These are phyloP conservation scores for Teinopalpus imperialis DNA, from an alignment of 2,888 invertebrate genomes.

Conservation along the genomic window DNA sequence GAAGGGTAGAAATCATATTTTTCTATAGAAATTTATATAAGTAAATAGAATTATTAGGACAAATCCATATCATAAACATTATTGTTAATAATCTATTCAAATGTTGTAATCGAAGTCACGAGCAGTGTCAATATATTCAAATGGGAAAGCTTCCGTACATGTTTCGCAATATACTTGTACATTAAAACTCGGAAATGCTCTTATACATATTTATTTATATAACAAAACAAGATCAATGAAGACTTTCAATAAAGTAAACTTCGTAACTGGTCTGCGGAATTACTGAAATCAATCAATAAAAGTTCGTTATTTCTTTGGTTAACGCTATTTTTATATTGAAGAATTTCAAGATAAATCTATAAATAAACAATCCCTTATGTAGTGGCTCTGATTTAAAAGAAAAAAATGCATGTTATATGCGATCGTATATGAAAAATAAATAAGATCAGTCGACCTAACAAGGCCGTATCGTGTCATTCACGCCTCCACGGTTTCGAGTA, in stretches of 20 bases:
- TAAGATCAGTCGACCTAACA: constrained; percentile 54
- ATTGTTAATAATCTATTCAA: no score
- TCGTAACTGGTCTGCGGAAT: not conserved
- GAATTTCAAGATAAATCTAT: no score
- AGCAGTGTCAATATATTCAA: constrained; percentile 1
- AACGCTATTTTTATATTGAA: no score
- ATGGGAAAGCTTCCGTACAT: not conserved
- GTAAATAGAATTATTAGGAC: no score
- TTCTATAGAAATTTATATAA: no score
- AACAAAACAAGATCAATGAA: not conserved
- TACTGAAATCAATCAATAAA: no score
- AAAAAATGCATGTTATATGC: no score
- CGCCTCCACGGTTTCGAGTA: constrained; percentile 31
- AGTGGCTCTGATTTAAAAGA: no score
- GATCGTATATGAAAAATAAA: constrained; percentile 47
- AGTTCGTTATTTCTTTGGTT: no score
- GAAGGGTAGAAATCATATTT: no score
- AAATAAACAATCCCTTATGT: no score
- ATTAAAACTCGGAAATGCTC: not conserved
- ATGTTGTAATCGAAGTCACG: constrained; percentile 11
- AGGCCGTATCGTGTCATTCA: constrained; percentile 48
- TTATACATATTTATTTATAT: not conserved
- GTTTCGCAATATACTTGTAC: constrained; percentile 9
- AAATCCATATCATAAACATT: no score
- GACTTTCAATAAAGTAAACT: not conserved